Percentiles rank a stretch among this genome's conserved stretches.
Conservation (phyloP, 1,140 invertebrate species). For the Penaeus indicus region DNA sequence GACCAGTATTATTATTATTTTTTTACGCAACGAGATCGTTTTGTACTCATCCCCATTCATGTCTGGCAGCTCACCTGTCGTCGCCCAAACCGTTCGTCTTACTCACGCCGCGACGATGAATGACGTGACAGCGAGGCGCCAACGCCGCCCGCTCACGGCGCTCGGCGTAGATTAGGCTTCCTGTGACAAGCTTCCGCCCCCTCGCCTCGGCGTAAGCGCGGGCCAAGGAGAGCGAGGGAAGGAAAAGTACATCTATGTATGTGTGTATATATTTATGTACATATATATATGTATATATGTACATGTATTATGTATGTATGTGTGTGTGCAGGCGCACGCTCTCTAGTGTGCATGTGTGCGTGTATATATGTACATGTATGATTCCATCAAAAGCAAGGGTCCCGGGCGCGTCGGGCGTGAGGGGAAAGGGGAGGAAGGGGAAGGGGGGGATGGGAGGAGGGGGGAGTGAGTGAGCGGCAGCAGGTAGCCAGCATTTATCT, state of each 20-base stretch:
- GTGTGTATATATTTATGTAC: not conserved
- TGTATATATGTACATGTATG: not conserved
- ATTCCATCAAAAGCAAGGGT: too few relatives aligned
- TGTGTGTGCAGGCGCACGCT: not conserved
- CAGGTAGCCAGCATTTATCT: too few relatives aligned
- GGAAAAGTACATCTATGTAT: not conserved
- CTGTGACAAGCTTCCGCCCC: not conserved
- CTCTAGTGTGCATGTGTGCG: not conserved
- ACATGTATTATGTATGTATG: not conserved
- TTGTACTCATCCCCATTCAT: too few relatives aligned
- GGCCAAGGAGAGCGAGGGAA: too few relatives aligned
- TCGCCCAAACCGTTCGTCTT: not conserved
- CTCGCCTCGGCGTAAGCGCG: too few relatives aligned
- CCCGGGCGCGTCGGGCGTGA: too few relatives aligned
- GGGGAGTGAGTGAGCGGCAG: too few relatives aligned
- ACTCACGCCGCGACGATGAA: not conserved
- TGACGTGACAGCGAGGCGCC: not conserved
- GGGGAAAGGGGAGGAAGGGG: too few relatives aligned
- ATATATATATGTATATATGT: not conserved
- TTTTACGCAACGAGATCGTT: too few relatives aligned
- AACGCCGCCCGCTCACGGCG: not conserved
- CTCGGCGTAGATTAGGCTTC: not conserved
- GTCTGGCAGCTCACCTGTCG: not conserved
- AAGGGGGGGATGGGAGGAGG: too few relatives aligned
- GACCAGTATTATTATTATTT: too few relatives aligned